These are phyloP conservation scores for Huso huso DNA, from an alignment of 2,797 vertebrate genomes.

Conservation along the genomic window DNA sequence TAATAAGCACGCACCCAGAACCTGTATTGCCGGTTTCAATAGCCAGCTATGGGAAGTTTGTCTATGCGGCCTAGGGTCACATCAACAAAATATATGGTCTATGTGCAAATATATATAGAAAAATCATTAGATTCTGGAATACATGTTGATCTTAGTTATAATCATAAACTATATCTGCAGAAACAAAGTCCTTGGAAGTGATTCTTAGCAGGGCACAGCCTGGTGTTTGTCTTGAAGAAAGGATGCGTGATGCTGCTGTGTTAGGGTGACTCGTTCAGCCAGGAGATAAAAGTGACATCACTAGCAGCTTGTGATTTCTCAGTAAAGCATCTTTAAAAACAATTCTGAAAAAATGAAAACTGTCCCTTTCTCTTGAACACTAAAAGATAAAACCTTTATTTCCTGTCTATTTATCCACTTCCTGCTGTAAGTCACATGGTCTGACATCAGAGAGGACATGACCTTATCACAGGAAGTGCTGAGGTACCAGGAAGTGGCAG, in stretches of 20 bases:
- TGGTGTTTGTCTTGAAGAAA: constrained; percentile 7
- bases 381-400: too few relatives aligned
- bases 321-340: too few relatives aligned
- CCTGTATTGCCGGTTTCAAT: background rate
- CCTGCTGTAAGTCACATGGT: too few relatives aligned
- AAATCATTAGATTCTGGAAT: too few relatives aligned
- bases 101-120: too few relatives aligned
- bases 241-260: background rate
- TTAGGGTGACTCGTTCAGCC: constrained; percentile 5
- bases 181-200: constrained; percentile 5
- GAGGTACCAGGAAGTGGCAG: constrained; percentile 25
- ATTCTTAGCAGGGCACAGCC: background rate
- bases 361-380: too few relatives aligned
- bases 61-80: too few relatives aligned
- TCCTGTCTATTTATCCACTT: rapidly evolving
- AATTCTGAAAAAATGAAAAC: too few relatives aligned
- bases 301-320: background rate
- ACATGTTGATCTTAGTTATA: too few relatives aligned
- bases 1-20: background rate
- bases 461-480: constrained; percentile 22
- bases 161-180: too few relatives aligned
- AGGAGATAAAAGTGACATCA: background rate
- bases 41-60: background rate
- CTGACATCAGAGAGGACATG: constrained; percentile 24
- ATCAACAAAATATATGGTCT: too few relatives aligned